Evolutionary conservation across 2,113 vertebrate genomes (phyloP).

Genomic region (Microtus montanus): DNA sequence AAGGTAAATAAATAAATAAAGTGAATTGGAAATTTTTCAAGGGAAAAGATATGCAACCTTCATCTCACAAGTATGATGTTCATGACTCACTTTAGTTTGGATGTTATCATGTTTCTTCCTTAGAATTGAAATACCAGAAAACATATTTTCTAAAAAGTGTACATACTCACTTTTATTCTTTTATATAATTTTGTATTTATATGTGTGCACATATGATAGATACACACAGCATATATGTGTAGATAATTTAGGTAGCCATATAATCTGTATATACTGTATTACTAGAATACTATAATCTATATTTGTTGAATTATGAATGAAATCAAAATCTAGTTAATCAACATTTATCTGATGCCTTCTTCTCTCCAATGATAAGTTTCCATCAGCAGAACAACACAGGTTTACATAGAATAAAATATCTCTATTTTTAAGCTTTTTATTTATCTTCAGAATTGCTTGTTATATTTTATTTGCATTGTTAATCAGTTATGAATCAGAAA

Average conservation of each 20-base stretch:
- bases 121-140: neutral
- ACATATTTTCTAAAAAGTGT: neutral
- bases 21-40: neutral
- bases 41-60: neutral
- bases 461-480: neutral
- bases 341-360: conserved; percentile 23
- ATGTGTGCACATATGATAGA: neutral
- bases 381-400: neutral
- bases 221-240: neutral
- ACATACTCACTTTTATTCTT: neutral
- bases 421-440: neutral
- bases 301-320: conserved; percentile 39
- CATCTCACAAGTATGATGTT: neutral
- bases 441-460: neutral
- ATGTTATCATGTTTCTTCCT: neutral
- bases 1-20: conserved; percentile 6
- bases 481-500: neutral
- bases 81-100: neutral
- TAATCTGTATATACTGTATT: neutral
- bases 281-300: neutral
- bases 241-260: neutral
- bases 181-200: neutral
- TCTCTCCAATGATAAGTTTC: neutral
- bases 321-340: conserved; percentile 10
- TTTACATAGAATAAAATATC: conserved; percentile 9